Percentiles rank a stretch among this genome's conserved stretches.
Conservation (phyloP, 2,797 vertebrate species). For the Cyprinodon diabolis region DNA sequence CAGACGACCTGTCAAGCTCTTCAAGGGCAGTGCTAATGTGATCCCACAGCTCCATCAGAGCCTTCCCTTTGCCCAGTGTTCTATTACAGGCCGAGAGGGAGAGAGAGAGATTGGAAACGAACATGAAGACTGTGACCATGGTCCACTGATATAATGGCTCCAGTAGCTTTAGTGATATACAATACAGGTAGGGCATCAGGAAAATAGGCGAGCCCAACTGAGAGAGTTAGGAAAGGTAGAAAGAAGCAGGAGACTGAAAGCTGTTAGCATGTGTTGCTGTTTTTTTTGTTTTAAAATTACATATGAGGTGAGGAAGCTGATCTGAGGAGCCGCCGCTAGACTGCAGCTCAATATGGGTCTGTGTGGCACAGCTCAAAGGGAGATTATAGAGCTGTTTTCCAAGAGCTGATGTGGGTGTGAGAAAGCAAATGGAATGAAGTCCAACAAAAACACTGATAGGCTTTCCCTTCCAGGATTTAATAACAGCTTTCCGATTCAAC, state of each 20-base stretch:
- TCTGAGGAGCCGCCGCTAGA: slow-evolving; percentile 52
- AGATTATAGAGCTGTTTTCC: slow-evolving; percentile 68
- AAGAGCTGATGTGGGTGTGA: slow-evolving; percentile 69
- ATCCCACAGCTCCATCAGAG: slow-evolving; percentile 81
- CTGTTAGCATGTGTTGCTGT: slow-evolving; percentile 32
- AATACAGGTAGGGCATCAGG: slow-evolving; percentile 60
- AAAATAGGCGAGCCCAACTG: slow-evolving; percentile 25
- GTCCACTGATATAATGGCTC: slow-evolving; percentile 71
- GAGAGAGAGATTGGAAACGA: slow-evolving; percentile 47
- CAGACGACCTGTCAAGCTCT: slow-evolving; percentile 80
- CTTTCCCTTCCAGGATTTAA: slow-evolving; percentile 46
- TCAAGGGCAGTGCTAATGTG: slow-evolving; percentile 77
- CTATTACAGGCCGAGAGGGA: slow-evolving; percentile 75
- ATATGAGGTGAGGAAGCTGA: slow-evolving; percentile 58
- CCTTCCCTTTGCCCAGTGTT: slow-evolving; percentile 68
- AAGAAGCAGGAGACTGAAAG: slow-evolving; percentile 33
- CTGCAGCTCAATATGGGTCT: slow-evolving; percentile 67
- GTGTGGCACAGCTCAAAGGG: slow-evolving; percentile 62
- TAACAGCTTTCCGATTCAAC: slow-evolving; percentile 52
- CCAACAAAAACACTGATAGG: slow-evolving; percentile 63
- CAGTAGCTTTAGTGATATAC: slow-evolving; percentile 67
- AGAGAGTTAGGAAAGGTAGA: slow-evolving; percentile 8
- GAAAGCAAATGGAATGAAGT: slow-evolving; percentile 64
- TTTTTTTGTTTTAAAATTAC: slow-evolving; percentile 51
- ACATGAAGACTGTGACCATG: slow-evolving; percentile 60